Percentiles rank a stretch among this genome's conserved stretches.
Evolutionary conservation across 2,113 vertebrate species (phyloP).

Genomic region (Gobio gobio): DNA sequence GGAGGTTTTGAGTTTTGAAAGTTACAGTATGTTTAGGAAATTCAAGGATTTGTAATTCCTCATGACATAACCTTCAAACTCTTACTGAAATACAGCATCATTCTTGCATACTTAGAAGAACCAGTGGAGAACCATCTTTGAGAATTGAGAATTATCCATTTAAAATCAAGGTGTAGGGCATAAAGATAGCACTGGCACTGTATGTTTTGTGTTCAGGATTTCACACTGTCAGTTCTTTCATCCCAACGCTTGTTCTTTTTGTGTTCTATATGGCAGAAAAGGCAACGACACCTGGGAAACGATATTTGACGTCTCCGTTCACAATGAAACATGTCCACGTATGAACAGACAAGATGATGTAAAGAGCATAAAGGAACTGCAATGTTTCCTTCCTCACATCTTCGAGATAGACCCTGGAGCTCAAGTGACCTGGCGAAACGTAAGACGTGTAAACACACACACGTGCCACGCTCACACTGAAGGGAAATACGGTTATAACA

Average conservation of each 20-base stretch:
- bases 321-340: conserved; percentile 54
- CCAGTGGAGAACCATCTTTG: no score
- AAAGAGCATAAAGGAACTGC: fast-evolving
- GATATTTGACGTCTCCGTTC: not conserved
- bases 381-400: conserved; percentile 62
- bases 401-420: conserved; percentile 24
- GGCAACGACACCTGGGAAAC: not conserved
- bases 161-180: not conserved
- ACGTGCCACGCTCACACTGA: not conserved
- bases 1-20: no score
- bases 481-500: not conserved
- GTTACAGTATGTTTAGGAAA: no score
- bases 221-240: not conserved
- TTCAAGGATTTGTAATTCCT: no score
- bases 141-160: no score
- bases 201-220: not conserved
- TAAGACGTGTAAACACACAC: conserved; percentile 34
- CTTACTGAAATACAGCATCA: no score
- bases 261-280: not conserved
- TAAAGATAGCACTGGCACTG: not conserved
- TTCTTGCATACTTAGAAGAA: no score
- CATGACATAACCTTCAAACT: no score
- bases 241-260: not conserved
- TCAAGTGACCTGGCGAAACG: conserved; percentile 70
- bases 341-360: not conserved